Evolutionary conservation across 2,888 invertebrate genomes (phyloP), one percentile per base, ranked within the genome.

Genomic region (Antheraea assamensis): DNA sequence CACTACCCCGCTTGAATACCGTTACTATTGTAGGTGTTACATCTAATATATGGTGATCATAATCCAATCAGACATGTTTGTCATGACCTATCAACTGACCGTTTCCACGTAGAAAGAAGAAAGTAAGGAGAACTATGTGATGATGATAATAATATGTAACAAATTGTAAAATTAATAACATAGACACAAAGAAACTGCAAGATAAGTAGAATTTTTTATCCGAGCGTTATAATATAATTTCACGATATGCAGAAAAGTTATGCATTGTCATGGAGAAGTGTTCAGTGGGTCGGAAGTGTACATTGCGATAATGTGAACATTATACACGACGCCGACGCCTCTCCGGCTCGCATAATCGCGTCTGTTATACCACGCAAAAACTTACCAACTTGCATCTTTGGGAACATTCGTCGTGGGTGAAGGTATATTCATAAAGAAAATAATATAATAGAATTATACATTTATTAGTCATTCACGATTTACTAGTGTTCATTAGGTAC

Each of bases 301-400:
- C 87, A 89, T 88, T 86, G 89, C 82, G 92, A 92, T 93, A 93
- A 94, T 94, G 93, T 75, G 90, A 88, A 87, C 93, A 94, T 94
- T 94, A 94, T 94, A 92, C 93, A 86, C 21, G 21, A 86, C 86
- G 87, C 84, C 87, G 87, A 84, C 86, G 84, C 84, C 88, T 88
- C 93, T 90, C 88, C 82, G 90, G 85, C 85, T 88, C 88, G 92
- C 91, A 93, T 93, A 93, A 93, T 93, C 88, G 83, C 82, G 83
- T 83, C 85, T 88, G 86, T 87, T 88, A 86, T 82, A 79, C 82
- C 79, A 79, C 78, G 86, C 93, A 93, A 94, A 94, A 94, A 94
- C 91, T 90, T 89, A 84, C 87, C 83, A 87, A 89, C 91, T 91
- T 91, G 90, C 91, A 90, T 89, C 90, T 90, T 90, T 87, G 78